These are phyloP conservation scores for Leptosomus discolor DNA, from an alignment of 2,113 vertebrate species.

Conservation along the genomic window DNA sequence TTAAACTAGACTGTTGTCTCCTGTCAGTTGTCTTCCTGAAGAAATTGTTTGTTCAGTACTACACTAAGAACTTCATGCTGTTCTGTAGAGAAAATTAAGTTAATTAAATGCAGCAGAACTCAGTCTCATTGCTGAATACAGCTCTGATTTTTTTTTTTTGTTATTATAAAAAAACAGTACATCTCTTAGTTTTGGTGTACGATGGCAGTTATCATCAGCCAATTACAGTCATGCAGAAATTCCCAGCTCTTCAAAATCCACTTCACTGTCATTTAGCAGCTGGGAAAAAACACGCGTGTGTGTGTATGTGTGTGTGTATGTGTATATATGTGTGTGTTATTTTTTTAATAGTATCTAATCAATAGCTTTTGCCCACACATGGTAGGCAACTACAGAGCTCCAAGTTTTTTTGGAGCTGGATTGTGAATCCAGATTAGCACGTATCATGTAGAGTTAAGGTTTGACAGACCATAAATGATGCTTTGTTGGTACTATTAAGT, in stretches of 20 bases:
- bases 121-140: background rate
- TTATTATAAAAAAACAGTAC: background rate
- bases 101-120: background rate
- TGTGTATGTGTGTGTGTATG: background rate
- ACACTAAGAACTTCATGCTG: background rate
- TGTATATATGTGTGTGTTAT: rapidly evolving
- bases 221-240: background rate
- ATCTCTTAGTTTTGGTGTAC: background rate
- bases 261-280: background rate
- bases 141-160: background rate
- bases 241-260: background rate
- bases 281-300: background rate
- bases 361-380: background rate
- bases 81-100: background rate
- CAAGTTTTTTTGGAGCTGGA: background rate
- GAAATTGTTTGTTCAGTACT: background rate
- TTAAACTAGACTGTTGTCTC: background rate
- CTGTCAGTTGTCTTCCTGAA: background rate
- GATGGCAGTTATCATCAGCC: background rate
- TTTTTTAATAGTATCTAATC: background rate
- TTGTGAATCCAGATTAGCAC: background rate
- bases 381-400: background rate
- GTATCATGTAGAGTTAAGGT: background rate
- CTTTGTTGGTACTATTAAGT: background rate
- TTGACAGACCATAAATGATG: background rate